Conservation (phyloP, 2,888 invertebrate genomes). For the Bellardia pandia region DNA sequence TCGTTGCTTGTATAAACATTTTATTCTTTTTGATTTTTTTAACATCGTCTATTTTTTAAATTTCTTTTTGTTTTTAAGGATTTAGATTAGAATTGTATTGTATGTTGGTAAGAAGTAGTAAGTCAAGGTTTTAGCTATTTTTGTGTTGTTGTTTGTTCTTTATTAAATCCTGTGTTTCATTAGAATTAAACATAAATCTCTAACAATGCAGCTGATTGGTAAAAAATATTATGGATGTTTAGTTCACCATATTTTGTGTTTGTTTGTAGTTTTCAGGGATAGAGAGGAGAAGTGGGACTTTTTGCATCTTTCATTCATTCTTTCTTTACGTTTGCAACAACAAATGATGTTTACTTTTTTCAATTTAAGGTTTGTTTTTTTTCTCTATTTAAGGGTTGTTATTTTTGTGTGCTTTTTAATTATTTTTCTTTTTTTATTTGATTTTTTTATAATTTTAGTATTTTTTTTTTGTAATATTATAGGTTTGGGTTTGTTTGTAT, state of each 20-base stretch:
- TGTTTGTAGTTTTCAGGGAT: slow-evolving; percentile 18
- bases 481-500: slow-evolving; percentile 61
- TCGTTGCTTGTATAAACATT: slow-evolving; percentile 65
- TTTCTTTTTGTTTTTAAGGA: slow-evolving; percentile 8
- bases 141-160: slow-evolving; percentile 36
- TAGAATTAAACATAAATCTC: slow-evolving; percentile 54
- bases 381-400: slow-evolving; percentile 61
- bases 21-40: slow-evolving; percentile 40
- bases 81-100: slow-evolving; percentile 7
- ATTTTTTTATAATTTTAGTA: slow-evolving; percentile 38
- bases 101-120: slow-evolving; percentile 12
- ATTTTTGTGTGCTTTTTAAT: slow-evolving; percentile 66
- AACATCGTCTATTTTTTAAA: slow-evolving; percentile 40
- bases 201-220: slow-evolving; percentile 67
- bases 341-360: slow-evolving; percentile 60
- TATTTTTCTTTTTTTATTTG: slow-evolving; percentile 71
- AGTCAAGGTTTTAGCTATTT: slow-evolving; percentile 47
- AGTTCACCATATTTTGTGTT: slow-evolving; percentile 32
- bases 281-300: slow-evolving; percentile 31
- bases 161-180: slow-evolving; percentile 44
- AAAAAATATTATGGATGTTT: slow-evolving; percentile 61
- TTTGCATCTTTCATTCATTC: slow-evolving; percentile 34
- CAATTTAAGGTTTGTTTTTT: slow-evolving; percentile 59
- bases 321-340: slow-evolving; percentile 56
- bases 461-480: slow-evolving; percentile 54